Evolutionary conservation across 2,888 invertebrate genomes (phyloP), one percentile per base, ranked within the genome.

Genomic region (Hirtodrosophila histrioides): DNA sequence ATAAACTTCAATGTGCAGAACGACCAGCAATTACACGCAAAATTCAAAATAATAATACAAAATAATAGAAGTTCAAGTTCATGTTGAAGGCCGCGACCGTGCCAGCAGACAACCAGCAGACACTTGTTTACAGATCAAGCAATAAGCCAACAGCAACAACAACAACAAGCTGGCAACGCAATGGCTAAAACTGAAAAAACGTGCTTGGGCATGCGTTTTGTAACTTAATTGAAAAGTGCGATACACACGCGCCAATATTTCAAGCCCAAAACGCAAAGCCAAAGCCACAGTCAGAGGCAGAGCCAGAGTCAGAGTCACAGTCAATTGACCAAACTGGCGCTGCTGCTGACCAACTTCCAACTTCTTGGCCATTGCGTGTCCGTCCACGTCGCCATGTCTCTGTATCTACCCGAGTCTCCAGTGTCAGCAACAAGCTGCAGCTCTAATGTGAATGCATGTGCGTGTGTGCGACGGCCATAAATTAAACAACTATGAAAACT

Each of bases 181-280:
- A 27, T 44, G 33, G 41, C 48, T 44, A 36, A 41, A 62, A 36
- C 51, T 56, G 35, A 31, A 39, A 63, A 80, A 82, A 84, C 87
- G 82, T 86, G 87, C 78, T 62, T 57, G 87, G 72, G 63, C 80
- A 81, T 82, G 82, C 82, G 82, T 87, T 87, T 87, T 85, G 84
- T 78, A 83, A 80, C 63, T 80, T 86, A 85, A 84, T 84, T 86
- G 86, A 84, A 86, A 84, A 88, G 83, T 83, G 87, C 82, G 82
- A 84, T 73, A 87, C 77, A 87, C 86, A 86, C 86, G 86, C 86
- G 86, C 77, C 79, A 82, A 61, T 60, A 61, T 56, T 7, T 1
- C 9, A 31, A 9, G 48, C 35, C 73, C 69, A 76, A 76, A 55
- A 79, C 58, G 58, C 66, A 78, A 60, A 65, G 57, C 64, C 75